Conservation (phyloP, 2,113 vertebrate species). For the Damaliscus lunatus region DNA sequence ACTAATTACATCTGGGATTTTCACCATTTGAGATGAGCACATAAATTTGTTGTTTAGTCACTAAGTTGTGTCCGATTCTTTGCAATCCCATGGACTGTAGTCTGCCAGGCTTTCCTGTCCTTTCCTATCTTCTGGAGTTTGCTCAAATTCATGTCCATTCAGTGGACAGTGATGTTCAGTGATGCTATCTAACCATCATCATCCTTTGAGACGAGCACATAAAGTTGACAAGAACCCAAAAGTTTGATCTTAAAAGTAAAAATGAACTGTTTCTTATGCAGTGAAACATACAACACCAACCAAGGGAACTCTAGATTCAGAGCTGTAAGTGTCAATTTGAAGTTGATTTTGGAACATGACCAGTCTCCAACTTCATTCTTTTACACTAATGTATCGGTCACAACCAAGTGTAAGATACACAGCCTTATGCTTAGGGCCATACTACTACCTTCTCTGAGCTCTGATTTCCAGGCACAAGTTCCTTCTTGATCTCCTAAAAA, state of each 20-base stretch:
- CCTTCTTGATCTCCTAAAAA: not conserved
- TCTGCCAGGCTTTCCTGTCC: not conserved
- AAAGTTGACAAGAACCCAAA: not conserved
- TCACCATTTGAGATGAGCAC: not conserved
- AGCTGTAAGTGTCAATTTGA: not conserved
- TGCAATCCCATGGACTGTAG: not conserved
- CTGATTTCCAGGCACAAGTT: not conserved
- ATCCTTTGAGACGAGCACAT: not conserved
- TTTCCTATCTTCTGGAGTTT: not conserved
- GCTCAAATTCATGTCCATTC: not conserved
- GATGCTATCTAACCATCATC: not conserved
- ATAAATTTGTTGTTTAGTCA: not conserved
- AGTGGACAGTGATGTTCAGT: not conserved
- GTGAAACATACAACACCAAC: not conserved
- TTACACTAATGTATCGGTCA: not conserved
- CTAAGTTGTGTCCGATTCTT: not conserved
- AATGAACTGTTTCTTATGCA: not conserved
- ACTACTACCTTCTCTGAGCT: not conserved
- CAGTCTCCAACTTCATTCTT: not conserved
- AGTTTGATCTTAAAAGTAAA: not conserved
- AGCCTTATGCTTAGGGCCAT: not conserved
- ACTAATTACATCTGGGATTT: not conserved
- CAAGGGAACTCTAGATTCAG: not conserved
- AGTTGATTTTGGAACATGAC: constrained; percentile 13
- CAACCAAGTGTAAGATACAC: not conserved